Evolutionary conservation across 2,888 invertebrate species (phyloP).

Genomic region (Agonopterix alstromeriana): DNA sequence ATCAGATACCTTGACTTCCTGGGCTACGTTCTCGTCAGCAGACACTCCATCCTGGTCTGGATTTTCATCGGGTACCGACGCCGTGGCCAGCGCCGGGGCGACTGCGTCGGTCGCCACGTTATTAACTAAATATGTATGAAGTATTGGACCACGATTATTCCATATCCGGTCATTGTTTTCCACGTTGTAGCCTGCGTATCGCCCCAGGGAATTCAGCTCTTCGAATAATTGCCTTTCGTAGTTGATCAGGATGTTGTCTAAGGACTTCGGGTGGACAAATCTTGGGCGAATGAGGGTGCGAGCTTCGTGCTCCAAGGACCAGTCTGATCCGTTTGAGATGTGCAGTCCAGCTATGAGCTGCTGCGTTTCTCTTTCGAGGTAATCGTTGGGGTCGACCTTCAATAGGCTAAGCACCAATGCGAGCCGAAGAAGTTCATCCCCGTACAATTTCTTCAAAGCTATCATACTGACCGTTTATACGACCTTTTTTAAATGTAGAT

Average conservation of each 20-base stretch:
- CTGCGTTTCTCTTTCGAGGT: conserved; percentile 76
- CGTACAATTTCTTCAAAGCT: conserved; percentile 87
- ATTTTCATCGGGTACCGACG: conserved; percentile 36
- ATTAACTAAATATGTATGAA: conserved; percentile 71
- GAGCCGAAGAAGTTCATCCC: conserved; percentile 88
- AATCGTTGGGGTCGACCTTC: conserved; percentile 84
- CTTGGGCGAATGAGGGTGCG: conserved; percentile 76
- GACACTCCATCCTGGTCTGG: conserved; percentile 51
- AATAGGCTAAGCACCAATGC: conserved; percentile 88
- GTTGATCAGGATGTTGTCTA: conserved; percentile 82
- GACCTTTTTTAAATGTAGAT: conserved; percentile 9
- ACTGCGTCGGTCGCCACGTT: conserved; percentile 67
- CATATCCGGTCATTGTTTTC: conserved; percentile 65
- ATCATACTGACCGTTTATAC: conserved; percentile 73
- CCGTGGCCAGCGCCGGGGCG: conserved; percentile 46
- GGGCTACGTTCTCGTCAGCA: conserved; percentile 65
- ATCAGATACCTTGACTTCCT: conserved; percentile 63
- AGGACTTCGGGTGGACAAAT: conserved; percentile 82
- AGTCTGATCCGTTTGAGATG: conserved; percentile 81
- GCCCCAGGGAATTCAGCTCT: conserved; percentile 83
- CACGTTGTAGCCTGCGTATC: conserved; percentile 41
- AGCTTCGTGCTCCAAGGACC: conserved; percentile 78
- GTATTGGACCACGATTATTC: conserved; percentile 48
- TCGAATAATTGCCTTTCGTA: conserved; percentile 85
- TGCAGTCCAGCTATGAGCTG: conserved; percentile 75